These are phyloP conservation scores for Pachyrhynchus sulphureomaculatus DNA, from an alignment of 1,140 invertebrate species.

Conservation along the genomic window DNA sequence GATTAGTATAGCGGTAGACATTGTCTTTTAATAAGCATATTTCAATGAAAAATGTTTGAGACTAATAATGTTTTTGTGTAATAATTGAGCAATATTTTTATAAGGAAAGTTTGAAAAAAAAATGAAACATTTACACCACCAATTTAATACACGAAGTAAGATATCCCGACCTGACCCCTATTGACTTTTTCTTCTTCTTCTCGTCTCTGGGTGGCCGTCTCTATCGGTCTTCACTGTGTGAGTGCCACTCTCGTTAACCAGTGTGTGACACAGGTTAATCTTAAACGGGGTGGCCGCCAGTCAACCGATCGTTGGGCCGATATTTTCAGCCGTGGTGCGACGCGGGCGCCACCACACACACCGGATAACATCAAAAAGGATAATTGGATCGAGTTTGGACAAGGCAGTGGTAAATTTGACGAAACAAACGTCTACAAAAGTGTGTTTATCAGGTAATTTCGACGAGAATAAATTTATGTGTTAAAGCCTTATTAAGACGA, in stretches of 20 bases:
- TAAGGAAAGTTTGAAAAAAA: too few relatives aligned
- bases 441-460: too few relatives aligned
- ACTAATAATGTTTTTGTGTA: too few relatives aligned
- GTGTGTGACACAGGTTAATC: constrained; percentile 32
- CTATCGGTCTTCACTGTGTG: constrained; percentile 19
- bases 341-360: constrained; percentile 16
- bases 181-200: constrained; percentile 7
- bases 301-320: constrained; percentile 19
- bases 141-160: too few relatives aligned
- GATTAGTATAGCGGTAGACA: too few relatives aligned
- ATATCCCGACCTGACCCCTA: constrained; percentile 14
- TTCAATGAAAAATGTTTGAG: too few relatives aligned
- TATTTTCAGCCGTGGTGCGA: constrained; percentile 21
- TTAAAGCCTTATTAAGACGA: too few relatives aligned
- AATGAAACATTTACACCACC: too few relatives aligned
- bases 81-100: too few relatives aligned
- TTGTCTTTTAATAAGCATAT: too few relatives aligned
- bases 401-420: background rate
- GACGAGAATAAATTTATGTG: too few relatives aligned
- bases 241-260: constrained; percentile 32
- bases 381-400: constrained; percentile 2
- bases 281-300: constrained; percentile 13
- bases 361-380: constrained; percentile 11
- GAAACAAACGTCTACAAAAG: too few relatives aligned
- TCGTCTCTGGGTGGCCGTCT: constrained; percentile 17